phyloP scores from a whole-genome alignment of 2,797 vertebrate genomes.

The Prunella strophiata region DNA sequence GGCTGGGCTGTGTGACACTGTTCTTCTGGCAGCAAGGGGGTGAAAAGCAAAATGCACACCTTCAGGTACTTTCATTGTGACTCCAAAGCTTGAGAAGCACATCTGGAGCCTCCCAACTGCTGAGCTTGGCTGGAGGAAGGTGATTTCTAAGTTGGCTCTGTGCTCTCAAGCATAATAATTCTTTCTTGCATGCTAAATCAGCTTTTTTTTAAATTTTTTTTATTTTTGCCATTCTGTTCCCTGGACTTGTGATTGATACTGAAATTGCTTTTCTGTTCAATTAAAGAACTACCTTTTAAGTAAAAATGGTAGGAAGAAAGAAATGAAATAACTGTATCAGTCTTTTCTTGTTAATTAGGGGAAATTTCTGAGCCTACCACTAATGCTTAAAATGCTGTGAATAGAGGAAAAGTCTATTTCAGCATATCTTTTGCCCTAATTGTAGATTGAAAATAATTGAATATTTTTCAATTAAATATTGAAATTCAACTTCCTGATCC shows the following conservation, averaged over 20 bases:
- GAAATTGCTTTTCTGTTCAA: conserved; percentile 29
- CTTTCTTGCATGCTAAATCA: neutral
- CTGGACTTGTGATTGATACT: neutral
- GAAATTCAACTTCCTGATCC: neutral
- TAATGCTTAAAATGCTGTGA: neutral
- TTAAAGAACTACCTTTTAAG: conserved; percentile 27
- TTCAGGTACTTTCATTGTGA: neutral
- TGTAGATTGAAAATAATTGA: neutral
- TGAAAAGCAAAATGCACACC: neutral
- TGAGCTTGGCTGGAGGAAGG: neutral
- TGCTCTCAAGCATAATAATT: neutral
- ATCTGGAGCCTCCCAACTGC: neutral
- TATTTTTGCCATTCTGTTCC: neutral
- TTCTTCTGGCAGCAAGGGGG: neutral
- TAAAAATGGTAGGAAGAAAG: neutral
- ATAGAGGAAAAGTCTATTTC: conserved; percentile 4
- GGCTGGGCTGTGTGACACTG: neutral
- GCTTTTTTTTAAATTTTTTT: neutral
- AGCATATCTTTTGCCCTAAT: neutral
- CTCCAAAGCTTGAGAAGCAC: neutral
- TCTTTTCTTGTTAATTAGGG: neutral
- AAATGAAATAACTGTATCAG: neutral
- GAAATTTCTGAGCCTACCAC: neutral
- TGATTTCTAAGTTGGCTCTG: neutral
- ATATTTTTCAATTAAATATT: conserved; percentile 14